A percentile compares a stretch with the other conserved stretches of the same genome.
Conservation (phyloP, 2,797 vertebrate species). For the Apogon talboti region DNA sequence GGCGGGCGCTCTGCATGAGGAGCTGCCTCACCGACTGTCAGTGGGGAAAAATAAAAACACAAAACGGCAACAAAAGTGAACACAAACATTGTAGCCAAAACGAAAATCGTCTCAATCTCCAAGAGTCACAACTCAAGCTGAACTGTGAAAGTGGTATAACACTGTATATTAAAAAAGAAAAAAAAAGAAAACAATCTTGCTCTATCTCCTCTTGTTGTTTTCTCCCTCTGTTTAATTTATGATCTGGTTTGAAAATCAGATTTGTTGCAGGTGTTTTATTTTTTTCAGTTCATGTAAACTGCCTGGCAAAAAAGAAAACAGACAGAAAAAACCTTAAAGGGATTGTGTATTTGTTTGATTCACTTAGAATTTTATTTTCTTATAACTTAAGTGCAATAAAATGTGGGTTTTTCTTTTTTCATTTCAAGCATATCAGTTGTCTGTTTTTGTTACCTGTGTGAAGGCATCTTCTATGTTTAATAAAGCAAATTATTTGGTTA, state of each 20-base stretch:
- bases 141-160: conserved; percentile 99
- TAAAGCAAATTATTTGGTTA: conserved; percentile 86
- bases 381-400: conserved; percentile 99
- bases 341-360: conserved; percentile 99
- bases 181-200: conserved; percentile 86
- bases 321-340: conserved; percentile 95
- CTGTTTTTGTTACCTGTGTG: conserved; percentile 86
- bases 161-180: conserved; percentile 95
- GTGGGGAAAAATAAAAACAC: conserved; percentile 78
- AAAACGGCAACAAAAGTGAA: conserved; percentile 72
- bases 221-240: conserved; percentile 95
- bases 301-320: conserved; percentile 97
- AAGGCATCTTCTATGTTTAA: conserved; percentile 85
- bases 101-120: conserved; percentile 94
- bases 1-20: conserved; percentile 71
- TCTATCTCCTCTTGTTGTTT: conserved; percentile 88
- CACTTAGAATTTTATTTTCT: conserved; percentile 99
- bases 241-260: conserved; percentile 99
- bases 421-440: conserved; percentile 87
- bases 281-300: conserved; percentile 98
- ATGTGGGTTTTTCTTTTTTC: conserved; percentile 91
- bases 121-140: conserved; percentile 98
- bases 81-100: conserved; percentile 87
- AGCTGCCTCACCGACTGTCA: conserved; percentile 77
- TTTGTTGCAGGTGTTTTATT: conserved; percentile 94